Evolutionary conservation across 2,113 vertebrate species (phyloP).

Genomic region (Seriola dumerili): DNA sequence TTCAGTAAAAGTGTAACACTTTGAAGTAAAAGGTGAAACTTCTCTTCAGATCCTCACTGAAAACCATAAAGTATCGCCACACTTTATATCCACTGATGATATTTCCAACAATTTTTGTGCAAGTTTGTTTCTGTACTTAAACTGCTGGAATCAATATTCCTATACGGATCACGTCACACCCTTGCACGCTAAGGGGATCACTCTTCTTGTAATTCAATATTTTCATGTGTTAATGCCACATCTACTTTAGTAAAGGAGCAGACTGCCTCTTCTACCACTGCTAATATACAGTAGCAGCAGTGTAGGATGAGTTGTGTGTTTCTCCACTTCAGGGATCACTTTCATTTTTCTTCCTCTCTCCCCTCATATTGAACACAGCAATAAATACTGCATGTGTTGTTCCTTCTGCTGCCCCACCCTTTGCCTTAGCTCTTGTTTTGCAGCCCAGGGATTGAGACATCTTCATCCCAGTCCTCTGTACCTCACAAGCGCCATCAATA

Average conservation of each 20-base stretch:
- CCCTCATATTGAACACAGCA: conserved; percentile 40
- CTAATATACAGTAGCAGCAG: conserved; percentile 3
- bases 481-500: conserved; percentile 75
- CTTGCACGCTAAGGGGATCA: background rate
- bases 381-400: conserved; percentile 72
- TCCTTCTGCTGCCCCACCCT: conserved; percentile 49
- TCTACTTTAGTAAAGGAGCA: background rate
- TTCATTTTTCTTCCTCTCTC: conserved; percentile 34
- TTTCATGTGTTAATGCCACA: conserved; percentile 6
- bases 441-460: conserved; percentile 64
- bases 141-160: background rate
- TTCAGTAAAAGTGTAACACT: background rate
- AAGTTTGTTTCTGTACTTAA: background rate
- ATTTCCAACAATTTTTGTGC: background rate
- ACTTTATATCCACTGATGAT: background rate
- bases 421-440: conserved; percentile 65
- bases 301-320: conserved; percentile 10
- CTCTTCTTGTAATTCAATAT: background rate
- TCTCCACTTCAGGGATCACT: conserved; percentile 20
- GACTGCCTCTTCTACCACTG: background rate
- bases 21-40: conserved; percentile 1
- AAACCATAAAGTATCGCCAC: background rate
- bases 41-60: background rate
- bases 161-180: background rate
- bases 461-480: conserved; percentile 65